Conservation (phyloP, 2,888 invertebrate species). For the Hipparchia sbordonii region DNA sequence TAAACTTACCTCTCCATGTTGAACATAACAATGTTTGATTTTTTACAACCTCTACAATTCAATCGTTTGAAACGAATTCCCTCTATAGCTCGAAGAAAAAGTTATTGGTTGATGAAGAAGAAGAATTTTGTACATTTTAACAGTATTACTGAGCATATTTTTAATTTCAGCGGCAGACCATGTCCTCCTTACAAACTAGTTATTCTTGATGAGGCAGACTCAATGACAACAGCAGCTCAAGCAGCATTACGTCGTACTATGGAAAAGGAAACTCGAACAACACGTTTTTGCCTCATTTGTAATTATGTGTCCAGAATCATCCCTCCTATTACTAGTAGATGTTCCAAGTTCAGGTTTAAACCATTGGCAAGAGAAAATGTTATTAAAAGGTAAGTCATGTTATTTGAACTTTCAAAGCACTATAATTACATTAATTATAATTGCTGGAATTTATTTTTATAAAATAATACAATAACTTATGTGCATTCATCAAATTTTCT, state of each 20-base stretch:
- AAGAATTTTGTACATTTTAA: neutral
- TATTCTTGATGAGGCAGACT: conserved; percentile 99
- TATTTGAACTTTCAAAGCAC: neutral
- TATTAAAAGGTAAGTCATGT: conserved; percentile 73
- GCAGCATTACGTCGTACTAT: conserved; percentile 98
- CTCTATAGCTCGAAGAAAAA: too few relatives aligned
- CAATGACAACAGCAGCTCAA: conserved; percentile 98
- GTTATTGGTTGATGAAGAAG: neutral
- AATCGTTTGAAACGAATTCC: too few relatives aligned
- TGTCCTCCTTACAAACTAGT: conserved; percentile 98
- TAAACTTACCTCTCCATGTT: too few relatives aligned
- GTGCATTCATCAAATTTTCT: too few relatives aligned
- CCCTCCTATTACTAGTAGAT: conserved; percentile 98
- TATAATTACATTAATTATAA: too few relatives aligned
- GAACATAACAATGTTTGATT: too few relatives aligned
- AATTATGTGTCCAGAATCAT: conserved; percentile 99
- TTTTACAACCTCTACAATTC: too few relatives aligned
- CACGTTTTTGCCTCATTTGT: conserved; percentile 98
- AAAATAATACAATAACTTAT: too few relatives aligned
- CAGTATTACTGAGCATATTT: neutral
- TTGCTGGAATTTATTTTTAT: too few relatives aligned
- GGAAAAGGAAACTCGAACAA: conserved; percentile 97
- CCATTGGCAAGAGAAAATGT: conserved; percentile 89
- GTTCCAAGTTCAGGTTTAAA: conserved; percentile 99
- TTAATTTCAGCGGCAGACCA: conserved; percentile 86